Percentiles rank a stretch among this genome's conserved stretches.
These are phyloP conservation scores for Rhynchomys soricoides DNA, from an alignment of 2,113 vertebrate species.

Conservation along the genomic window DNA sequence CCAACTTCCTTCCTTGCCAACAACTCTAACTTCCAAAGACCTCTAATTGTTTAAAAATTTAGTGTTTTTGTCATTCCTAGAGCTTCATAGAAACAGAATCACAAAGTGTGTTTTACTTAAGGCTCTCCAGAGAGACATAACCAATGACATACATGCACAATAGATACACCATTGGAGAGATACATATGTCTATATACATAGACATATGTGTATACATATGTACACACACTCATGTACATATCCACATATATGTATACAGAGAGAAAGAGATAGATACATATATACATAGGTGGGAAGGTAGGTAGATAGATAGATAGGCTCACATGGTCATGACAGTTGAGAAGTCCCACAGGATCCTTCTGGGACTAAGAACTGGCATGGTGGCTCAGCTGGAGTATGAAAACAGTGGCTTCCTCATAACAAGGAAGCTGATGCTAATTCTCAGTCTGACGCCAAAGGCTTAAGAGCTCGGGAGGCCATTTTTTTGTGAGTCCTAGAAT, in stretches of 20 bases:
- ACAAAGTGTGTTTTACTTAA: not conserved
- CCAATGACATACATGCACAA: not conserved
- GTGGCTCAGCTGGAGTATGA: not conserved
- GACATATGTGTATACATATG: not conserved
- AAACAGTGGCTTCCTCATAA: not conserved
- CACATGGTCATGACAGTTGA: not conserved
- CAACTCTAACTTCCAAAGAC: not conserved
- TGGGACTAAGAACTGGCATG: not conserved
- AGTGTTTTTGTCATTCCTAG: not conserved
- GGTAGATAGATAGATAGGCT: not conserved
- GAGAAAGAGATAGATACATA: not conserved
- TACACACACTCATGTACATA: not conserved
- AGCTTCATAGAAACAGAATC: not conserved
- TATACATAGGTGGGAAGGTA: not conserved
- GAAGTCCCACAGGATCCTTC: no score
- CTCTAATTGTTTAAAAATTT: not conserved
- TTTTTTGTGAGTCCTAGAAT: not conserved
- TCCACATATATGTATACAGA: not conserved
- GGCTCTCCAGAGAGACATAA: not conserved
- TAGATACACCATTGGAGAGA: not conserved
- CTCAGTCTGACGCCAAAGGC: not conserved
- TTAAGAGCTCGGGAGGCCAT: not conserved
- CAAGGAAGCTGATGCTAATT: not conserved
- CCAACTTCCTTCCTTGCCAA: not conserved
- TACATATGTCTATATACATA: not conserved